Base-by-base conservation (phyloP, 2,113 vertebrate genomes). In the Gulo gulo region DNA sequence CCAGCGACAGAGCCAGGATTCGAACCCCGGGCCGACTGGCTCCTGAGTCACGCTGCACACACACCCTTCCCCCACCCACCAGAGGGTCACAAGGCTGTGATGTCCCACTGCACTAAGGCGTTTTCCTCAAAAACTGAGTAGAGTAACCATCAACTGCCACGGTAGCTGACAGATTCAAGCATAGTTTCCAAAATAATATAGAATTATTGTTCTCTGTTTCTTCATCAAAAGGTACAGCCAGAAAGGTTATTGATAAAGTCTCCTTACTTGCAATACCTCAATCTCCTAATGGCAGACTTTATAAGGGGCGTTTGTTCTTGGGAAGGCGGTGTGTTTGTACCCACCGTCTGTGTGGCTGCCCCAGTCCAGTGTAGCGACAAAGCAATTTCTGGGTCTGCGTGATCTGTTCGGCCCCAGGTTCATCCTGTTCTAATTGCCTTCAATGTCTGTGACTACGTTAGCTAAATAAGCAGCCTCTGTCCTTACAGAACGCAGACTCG, bases 391-490 rank as follows among this genome's bases (percentile, higher is more conserved):
- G 3, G 5, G 11, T 26, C 39, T 1, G 5, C 20, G 5, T 1
- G 36, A 31, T 3, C 7, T 12, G 2, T 31, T 16, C 3, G 16
- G 6, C 5, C 79, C 29, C 92, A 82, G 69, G n/a, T 24, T 89
- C 57, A 79, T 83, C 94, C 73, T 63, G 18, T 47, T n/a, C 76
- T 76, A 83, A 95, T 52, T 29, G 85, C 73, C n/a, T 83, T 69
- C 55, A 81, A 52, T 34, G 5, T 10, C 74, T 13, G 74, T 24
- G 65, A 93, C 79, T 93, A 88, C n/a, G 61, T 52, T 78, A 88
- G 92, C 47, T 98, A 81, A 97, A 88, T 65, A 88, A 97, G 83
- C 80, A 97, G 52, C 88, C 92, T 6, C 31, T 36, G 71, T 79
- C 86, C 39, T 90, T 78, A 61, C 61, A 42, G 90, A 97, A 94